Base-by-base conservation (phyloP, 2,797 vertebrate species). In the Pelochelys cantorii region DNA sequence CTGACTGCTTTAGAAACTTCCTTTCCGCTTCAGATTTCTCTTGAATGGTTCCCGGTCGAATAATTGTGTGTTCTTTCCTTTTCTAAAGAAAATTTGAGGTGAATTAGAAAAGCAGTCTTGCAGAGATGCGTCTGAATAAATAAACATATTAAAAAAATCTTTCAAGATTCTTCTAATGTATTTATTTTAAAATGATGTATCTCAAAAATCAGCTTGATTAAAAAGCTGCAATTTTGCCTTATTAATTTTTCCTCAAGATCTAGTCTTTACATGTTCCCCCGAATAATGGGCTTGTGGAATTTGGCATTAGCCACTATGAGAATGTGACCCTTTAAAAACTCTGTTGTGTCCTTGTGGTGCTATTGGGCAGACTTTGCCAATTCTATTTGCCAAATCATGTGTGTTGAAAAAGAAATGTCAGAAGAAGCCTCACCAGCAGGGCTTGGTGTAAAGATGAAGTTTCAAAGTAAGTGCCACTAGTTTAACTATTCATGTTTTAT, bases 1-100 rank as follows among this genome's bases (percentile, higher is more conserved):
- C 56, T 93, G 22, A 94, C 3, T 2, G 86, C 20, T 77, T 92
- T 20, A 82, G 57, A 79, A 86, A 79, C 7, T 80, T 48, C 81
- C 79, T 88, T 75, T 90, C 11, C 90, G 71, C 17, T 6, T 80
- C 37, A 27, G 79, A 60, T 79, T 91, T 92, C 89, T 25, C 54
- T 34, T 54, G 14, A 25, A 37, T 80, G 3, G 5, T 78, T 68
- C 7, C 17, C 17, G 93, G 78, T 14, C 13, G 5, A 29, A 25
- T 82, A 93, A 60, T 4, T 78, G 68, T 29, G 15, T 59, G 65
- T 60, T 11, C 34, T 86, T 23, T 83, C 71, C 71, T 0, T 7
- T 81, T 77, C 42, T 29, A 12, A 13, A 42, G 37, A 84, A 93
- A n/a, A 7, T 37, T 11, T 34, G 82, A 93, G 29, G 7, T 71